A percentile compares a stretch with the other conserved stretches of the same genome.
Evolutionary conservation across 2,797 vertebrate genomes (phyloP).

Genomic region (Chelon labrosus): DNA sequence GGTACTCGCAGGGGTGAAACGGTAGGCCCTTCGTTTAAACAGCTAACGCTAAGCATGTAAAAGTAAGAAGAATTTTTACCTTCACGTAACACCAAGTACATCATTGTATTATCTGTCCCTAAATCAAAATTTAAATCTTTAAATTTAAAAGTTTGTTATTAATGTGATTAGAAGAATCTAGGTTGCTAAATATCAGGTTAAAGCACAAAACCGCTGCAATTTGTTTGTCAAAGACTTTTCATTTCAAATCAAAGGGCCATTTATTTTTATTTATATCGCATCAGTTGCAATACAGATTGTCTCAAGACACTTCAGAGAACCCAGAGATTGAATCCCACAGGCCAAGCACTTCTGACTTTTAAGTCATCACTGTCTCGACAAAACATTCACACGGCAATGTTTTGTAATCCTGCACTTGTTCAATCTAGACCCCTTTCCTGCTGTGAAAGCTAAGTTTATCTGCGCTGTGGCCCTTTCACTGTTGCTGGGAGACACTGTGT

Average conservation of each 20-base stretch:
- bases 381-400: not conserved
- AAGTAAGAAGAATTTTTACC: not conserved
- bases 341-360: not conserved
- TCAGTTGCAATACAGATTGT: too few species aligned
- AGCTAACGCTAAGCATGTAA: too few species aligned
- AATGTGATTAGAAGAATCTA: not conserved
- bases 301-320: too few species aligned
- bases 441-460: not conserved
- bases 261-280: too few species aligned
- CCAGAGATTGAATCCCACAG: too few species aligned
- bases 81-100: not conserved
- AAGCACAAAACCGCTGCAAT: not conserved
- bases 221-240: too few species aligned
- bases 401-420: not conserved
- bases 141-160: not conserved
- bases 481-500: not conserved
- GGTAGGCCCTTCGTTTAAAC: too few species aligned
- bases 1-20: too few species aligned
- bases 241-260: too few species aligned
- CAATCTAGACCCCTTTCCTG: not conserved
- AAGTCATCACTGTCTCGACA: not conserved
- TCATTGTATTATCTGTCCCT: not conserved
- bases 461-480: not conserved
- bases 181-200: not conserved
- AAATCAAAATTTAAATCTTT: not conserved